A percentile compares a stretch with the other conserved stretches of the same genome.
phyloP scores from a whole-genome alignment of 2,113 vertebrate genomes.

The Patagioenas fasciata region DNA sequence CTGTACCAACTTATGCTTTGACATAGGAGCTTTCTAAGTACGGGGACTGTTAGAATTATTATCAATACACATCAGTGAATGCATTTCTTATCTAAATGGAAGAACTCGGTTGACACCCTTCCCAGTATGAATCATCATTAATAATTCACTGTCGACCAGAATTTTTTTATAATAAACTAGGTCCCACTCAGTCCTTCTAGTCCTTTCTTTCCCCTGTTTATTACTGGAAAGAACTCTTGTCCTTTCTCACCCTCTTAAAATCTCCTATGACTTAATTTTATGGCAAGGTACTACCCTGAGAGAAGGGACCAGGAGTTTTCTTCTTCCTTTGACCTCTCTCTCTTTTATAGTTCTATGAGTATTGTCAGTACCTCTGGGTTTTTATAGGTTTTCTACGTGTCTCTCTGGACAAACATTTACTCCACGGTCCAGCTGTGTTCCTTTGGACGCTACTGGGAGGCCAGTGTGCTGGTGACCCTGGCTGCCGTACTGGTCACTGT shows the following conservation, averaged over 20 bases:
- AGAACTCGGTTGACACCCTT: background rate
- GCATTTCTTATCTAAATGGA: constrained; percentile 25
- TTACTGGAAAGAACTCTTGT: background rate
- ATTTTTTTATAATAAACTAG: constrained; percentile 10
- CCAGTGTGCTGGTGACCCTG: constrained; percentile 69
- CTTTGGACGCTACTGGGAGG: constrained; percentile 65
- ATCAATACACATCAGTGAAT: constrained; percentile 6
- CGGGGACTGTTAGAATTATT: background rate
- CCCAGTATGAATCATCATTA: constrained; percentile 34
- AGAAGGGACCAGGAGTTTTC: background rate
- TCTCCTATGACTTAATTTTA: background rate
- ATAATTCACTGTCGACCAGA: background rate
- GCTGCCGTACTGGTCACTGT: constrained; percentile 48
- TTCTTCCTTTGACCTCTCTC: background rate
- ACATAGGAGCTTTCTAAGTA: background rate
- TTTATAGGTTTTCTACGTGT: constrained; percentile 76
- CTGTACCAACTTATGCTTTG: background rate
- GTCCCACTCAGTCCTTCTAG: background rate
- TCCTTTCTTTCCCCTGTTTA: background rate
- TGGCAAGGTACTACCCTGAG: background rate
- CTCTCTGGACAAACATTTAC: constrained; percentile 80
- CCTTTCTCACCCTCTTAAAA: background rate
- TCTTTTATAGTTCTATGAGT: background rate
- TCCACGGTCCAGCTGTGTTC: constrained; percentile 72
- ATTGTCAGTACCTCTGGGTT: background rate